phyloP scores from a whole-genome alignment of 1,140 invertebrate species.

The Penaeus chinensis region DNA sequence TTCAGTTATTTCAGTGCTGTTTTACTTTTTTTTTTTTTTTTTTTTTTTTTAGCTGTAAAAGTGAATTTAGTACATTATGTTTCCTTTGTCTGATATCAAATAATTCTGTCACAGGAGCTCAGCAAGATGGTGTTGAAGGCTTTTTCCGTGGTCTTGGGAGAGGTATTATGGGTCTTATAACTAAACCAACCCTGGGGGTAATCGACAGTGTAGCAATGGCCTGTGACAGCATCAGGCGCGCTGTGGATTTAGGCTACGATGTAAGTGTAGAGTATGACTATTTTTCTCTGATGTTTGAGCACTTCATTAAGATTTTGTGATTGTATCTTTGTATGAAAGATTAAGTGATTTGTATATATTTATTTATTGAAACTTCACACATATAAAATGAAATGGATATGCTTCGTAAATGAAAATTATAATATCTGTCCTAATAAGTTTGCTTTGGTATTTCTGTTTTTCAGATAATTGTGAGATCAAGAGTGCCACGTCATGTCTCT shows the following conservation, averaged over 20 bases:
- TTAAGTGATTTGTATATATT: neutral
- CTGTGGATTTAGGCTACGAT: slow-evolving; percentile 78
- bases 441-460: slow-evolving; percentile 11
- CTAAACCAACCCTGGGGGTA: slow-evolving; percentile 74
- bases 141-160: slow-evolving; percentile 78
- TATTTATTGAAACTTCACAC: too few species aligned
- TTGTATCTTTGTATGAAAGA: neutral
- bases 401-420: neutral
- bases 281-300: too few species aligned
- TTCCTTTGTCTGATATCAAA: neutral
- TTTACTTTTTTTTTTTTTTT: neutral
- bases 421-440: neutral
- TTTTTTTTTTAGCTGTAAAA: slow-evolving; percentile 35
- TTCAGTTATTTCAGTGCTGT: too few species aligned
- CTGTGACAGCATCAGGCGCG: slow-evolving; percentile 77
- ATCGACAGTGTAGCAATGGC: slow-evolving; percentile 76
- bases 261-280: slow-evolving; percentile 69
- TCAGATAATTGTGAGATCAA: slow-evolving; percentile 72
- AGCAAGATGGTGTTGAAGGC: slow-evolving; percentile 78
- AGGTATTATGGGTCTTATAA: slow-evolving; percentile 74
- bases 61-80: neutral
- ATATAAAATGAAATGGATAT: neutral
- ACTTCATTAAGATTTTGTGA: neutral
- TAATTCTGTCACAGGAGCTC: slow-evolving; percentile 70
- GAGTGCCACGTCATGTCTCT: slow-evolving; percentile 79